Conservation (phyloP, 2,888 invertebrate species). For the Dilophus febrilis region DNA sequence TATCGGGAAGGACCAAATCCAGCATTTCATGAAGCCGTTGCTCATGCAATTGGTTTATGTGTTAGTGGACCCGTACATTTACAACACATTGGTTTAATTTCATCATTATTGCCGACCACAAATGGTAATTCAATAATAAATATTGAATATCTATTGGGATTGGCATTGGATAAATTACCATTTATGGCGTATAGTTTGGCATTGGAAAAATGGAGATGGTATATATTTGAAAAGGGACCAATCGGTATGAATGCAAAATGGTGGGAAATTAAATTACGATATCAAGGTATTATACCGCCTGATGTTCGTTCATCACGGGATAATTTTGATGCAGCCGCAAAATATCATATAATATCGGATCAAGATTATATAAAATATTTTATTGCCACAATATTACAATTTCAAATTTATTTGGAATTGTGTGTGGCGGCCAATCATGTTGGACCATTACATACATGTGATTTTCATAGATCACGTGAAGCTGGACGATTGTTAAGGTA, state of each 20-base stretch:
- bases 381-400: conserved; percentile 63
- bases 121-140: conserved; percentile 16
- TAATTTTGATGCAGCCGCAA: conserved; percentile 71
- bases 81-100: conserved; percentile 48
- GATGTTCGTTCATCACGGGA: conserved; percentile 44
- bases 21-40: conserved; percentile 73
- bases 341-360: conserved; percentile 66
- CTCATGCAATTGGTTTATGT: conserved; percentile 62
- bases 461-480: conserved; percentile 60
- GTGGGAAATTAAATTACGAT: conserved; percentile 57
- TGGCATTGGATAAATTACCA: conserved; percentile 62
- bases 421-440: conserved; percentile 54
- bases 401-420: conserved; percentile 66
- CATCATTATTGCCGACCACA: conserved; percentile 34
- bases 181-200: conserved; percentile 66
- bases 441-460: conserved; percentile 63
- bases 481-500: conserved; percentile 62
- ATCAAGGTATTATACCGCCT: conserved; percentile 61
- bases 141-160: conserved; percentile 41
- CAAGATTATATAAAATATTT: conserved; percentile 61
- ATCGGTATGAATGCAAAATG: conserved; percentile 52
- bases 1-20: conserved; percentile 72
- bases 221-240: conserved; percentile 56
- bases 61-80: conserved; percentile 62
- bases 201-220: conserved; percentile 73